These are phyloP conservation scores for Botrylloides violaceus DNA, from an alignment of 23 tunicate genomes.

Conservation along the genomic window DNA sequence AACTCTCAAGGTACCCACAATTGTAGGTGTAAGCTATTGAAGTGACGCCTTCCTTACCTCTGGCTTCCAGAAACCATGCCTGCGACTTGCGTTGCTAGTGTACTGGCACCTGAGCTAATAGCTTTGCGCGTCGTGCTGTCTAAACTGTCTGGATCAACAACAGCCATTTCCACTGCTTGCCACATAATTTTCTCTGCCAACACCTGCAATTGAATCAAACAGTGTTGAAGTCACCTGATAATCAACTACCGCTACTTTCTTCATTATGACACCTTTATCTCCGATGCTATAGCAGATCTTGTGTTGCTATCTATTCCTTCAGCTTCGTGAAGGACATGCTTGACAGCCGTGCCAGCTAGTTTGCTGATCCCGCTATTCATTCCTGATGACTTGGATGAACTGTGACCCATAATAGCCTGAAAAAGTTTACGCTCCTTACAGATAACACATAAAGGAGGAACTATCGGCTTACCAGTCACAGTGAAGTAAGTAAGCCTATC, in stretches of 20 bases:
- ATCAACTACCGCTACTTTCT: too few species aligned
- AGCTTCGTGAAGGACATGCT: not conserved
- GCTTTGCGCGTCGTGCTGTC: constrained; percentile 42
- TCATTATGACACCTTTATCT: constrained; percentile 33
- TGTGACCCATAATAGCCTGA: constrained; percentile 11
- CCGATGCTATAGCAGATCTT: constrained; percentile 24
- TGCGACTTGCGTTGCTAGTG: constrained; percentile 15
- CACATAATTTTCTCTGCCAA: constrained; percentile 34
- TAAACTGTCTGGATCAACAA: constrained; percentile 4
- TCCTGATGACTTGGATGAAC: constrained; percentile 25
- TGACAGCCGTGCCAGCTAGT: constrained; percentile 14
- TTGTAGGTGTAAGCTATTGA: too few species aligned
- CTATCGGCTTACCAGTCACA: not conserved
- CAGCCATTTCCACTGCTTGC: constrained; percentile 26
- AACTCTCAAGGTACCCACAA: too few species aligned
- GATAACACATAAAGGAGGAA: too few species aligned
- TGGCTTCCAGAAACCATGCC: constrained; percentile 3
- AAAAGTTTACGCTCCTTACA: too few species aligned
- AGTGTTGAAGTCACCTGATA: too few species aligned
- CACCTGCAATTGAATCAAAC: not conserved
- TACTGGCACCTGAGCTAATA: constrained; percentile 21
- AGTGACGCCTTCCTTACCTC: too few species aligned
- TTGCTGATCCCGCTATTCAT: constrained; percentile 20
- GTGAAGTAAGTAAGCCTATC: not conserved
- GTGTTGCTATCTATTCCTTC: constrained; percentile 17